phyloP scores from a whole-genome alignment of 2,797 vertebrate genomes.

The Coluber constrictor region DNA sequence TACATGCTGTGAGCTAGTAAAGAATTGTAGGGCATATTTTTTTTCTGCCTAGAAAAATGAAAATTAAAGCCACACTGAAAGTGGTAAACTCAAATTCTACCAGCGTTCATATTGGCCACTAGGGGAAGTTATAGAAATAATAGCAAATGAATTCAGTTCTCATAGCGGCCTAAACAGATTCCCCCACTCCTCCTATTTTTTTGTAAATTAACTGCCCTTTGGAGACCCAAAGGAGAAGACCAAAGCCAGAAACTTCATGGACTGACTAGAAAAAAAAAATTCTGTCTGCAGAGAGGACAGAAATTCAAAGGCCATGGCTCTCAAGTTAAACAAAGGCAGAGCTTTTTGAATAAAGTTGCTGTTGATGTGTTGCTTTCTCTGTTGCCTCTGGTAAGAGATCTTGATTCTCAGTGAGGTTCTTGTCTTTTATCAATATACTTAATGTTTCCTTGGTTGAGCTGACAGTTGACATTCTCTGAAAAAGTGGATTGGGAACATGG shows the following conservation, averaged over 20 bases:
- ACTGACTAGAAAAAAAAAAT: slow-evolving; percentile 60
- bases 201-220: slow-evolving; percentile 39
- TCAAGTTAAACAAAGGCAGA: neutral
- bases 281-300: slow-evolving; percentile 53
- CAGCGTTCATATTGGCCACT: neutral
- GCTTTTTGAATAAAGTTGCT: neutral
- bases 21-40: neutral
- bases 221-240: slow-evolving; percentile 38
- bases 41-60: neutral
- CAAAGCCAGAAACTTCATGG: slow-evolving; percentile 50
- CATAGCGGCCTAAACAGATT: neutral
- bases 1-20: neutral
- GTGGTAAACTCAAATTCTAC: neutral
- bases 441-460: neutral
- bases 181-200: neutral
- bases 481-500: neutral
- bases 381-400: neutral
- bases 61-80: neutral
- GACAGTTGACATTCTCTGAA: neutral
- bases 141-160: neutral
- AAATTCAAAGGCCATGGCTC: neutral
- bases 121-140: neutral
- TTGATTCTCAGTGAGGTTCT: neutral
- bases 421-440: neutral
- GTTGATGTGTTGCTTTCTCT: neutral